A percentile compares a stretch with the other conserved stretches of the same genome.
Evolutionary conservation across 2,797 vertebrate genomes (phyloP).

Genomic region (Vultur gryphus): DNA sequence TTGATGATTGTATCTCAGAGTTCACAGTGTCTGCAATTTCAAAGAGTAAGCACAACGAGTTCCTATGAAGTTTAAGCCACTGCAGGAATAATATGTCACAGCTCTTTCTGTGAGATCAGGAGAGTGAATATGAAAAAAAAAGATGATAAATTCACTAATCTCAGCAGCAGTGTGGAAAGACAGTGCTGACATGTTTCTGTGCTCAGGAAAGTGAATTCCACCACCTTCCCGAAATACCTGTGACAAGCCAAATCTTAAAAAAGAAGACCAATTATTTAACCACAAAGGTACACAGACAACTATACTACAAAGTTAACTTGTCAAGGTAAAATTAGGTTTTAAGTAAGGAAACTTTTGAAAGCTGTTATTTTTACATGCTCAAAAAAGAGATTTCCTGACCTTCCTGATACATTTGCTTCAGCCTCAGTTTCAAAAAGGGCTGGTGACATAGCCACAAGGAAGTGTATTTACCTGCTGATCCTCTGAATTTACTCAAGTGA

Average conservation of each 20-base stretch:
- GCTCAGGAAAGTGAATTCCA: not conserved
- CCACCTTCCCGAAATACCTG: not conserved
- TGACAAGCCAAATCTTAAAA: not conserved
- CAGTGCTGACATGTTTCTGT: not conserved
- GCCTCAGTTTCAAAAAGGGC: not conserved
- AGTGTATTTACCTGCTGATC: not conserved
- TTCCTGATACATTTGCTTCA: not conserved
- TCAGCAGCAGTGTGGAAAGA: not conserved
- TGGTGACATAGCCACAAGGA: not conserved
- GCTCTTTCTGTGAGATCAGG: not conserved
- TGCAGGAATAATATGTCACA: not conserved
- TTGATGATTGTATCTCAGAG: constrained; percentile 24
- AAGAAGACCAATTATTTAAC: not conserved
- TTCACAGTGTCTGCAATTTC: not conserved
- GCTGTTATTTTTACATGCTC: not conserved
- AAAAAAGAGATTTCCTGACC: not conserved
- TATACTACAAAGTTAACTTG: not conserved
- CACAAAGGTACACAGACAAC: not conserved
- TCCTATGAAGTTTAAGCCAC: not conserved
- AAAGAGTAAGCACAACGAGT: not conserved
- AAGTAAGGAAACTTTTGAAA: not conserved
- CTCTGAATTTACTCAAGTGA: not conserved
- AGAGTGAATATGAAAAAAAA: not conserved
- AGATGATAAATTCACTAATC: not conserved
- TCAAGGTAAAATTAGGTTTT: not conserved